Evolutionary conservation across 2,888 invertebrate genomes (phyloP), one percentile per base, ranked within the genome.

Genomic region (Synanthedon formicaeformis): DNA sequence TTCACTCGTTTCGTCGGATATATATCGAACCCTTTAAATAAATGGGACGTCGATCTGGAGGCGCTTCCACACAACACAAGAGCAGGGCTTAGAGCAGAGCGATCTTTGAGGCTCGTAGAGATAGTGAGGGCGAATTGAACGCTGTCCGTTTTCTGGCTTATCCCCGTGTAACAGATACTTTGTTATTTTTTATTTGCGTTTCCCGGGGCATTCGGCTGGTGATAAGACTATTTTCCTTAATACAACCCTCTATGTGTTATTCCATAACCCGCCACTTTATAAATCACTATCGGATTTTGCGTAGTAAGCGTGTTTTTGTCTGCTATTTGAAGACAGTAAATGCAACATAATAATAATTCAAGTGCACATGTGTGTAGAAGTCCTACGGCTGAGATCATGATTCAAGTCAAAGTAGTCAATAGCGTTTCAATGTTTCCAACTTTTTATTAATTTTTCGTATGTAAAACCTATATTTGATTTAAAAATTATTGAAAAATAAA

Each of bases 71-170:
- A 60, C 65, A 62, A 67, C 61, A 63, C 59, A 69, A 65, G 69
- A 66, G 62, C 59, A 69, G 65, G 69, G 66, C 72, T 71, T 69
- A 67, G 67, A 60, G 65, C 70, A 72, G 64, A 62, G 63, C 69
- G 71, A 74, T 78, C 69, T 74, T 69, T 63, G 72, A 71, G 75
- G 73, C 69, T 75, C 69, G 69, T 66, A 61, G 63, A 71, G 78
- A 79, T 78, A 78, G 76, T 67, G 67, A 61, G 64, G 66, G 65
- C 66, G 75, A 77, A 81, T 81, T 81, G 80, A 81, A 81, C 75
- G 76, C 71, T 74, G 69, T 69, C 77, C 75, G 71, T 73, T 78
- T 73, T 63, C 64, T 61, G 67, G 76, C 75, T 81, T 78, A 81
- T 80, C 78, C 75, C 69, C 64, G 64, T 68, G 69, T 75, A 73